Percentiles rank a stretch among this genome's conserved stretches.
These are phyloP conservation scores for Rhagium mordax DNA, from an alignment of 2,888 invertebrate genomes.

Conservation along the genomic window DNA sequence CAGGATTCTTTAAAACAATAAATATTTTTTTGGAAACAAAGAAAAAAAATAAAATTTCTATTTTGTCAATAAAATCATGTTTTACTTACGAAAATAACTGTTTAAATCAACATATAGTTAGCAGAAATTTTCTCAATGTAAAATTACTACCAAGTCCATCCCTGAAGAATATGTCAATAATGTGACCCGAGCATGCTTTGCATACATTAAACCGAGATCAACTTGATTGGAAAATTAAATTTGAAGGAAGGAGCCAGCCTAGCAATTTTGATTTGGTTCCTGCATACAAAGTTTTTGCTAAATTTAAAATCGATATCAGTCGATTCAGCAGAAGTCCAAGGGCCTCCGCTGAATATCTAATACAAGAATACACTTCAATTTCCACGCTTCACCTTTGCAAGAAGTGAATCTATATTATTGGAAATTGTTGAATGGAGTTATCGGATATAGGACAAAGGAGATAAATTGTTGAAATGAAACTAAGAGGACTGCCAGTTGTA, in stretches of 20 bases:
- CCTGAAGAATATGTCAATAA: neutral
- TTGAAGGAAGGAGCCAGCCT: neutral
- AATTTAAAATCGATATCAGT: conserved; percentile 23
- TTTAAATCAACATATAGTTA: too few relatives aligned
- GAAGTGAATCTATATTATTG: neutral
- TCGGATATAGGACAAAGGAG: neutral
- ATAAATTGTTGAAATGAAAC: neutral
- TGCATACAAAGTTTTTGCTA: conserved; percentile 23
- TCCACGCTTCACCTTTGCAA: neutral
- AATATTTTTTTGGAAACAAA: too few relatives aligned
- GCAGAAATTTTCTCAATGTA: neutral
- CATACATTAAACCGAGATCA: conserved; percentile 16
- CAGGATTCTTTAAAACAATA: too few relatives aligned
- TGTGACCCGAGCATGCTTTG: neutral
- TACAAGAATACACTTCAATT: neutral
- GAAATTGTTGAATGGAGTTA: neutral
- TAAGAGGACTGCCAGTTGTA: too few relatives aligned
- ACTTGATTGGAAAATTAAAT: conserved; percentile 28
- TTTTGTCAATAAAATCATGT: too few relatives aligned
- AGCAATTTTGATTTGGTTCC: conserved; percentile 9
- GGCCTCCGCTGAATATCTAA: neutral
- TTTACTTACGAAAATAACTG: too few relatives aligned
- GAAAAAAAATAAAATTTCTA: too few relatives aligned
- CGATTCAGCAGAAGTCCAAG: neutral
- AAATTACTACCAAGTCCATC: neutral